Evolutionary conservation across 2,888 invertebrate genomes (phyloP).

Genomic region (Caenorhabditis japonica): DNA sequence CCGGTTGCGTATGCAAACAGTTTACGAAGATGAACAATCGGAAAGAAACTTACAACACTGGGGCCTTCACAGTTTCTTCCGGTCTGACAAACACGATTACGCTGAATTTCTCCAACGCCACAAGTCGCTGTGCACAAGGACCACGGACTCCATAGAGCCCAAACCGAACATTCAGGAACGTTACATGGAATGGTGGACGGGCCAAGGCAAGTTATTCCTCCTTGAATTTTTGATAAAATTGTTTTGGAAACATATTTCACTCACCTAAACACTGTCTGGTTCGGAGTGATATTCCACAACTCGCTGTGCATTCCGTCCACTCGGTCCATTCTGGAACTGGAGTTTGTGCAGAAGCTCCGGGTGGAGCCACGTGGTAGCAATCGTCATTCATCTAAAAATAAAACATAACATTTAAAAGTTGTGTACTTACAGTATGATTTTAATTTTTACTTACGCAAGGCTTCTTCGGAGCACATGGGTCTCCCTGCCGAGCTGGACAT

Average conservation of each 20-base stretch:
- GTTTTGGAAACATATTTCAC: background rate
- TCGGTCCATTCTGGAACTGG: slow-evolving; percentile 61
- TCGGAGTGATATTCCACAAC: slow-evolving; percentile 59
- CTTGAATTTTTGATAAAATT: slow-evolving; percentile 15
- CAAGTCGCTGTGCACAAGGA: slow-evolving; percentile 60
- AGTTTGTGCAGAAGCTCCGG: slow-evolving; percentile 20
- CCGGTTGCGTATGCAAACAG: slow-evolving; percentile 30
- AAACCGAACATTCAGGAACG: slow-evolving; percentile 55
- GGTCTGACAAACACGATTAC: slow-evolving; percentile 55
- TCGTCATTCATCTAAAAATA: slow-evolving; percentile 54
- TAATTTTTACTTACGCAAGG: slow-evolving; percentile 53
- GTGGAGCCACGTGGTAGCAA: slow-evolving; percentile 54
- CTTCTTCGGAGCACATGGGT: slow-evolving; percentile 65
- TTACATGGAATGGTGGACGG: slow-evolving; percentile 52
- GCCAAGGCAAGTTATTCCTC: slow-evolving; percentile 56
- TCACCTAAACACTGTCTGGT: slow-evolving; percentile 61
- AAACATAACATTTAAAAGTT: background rate
- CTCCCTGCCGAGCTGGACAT: slow-evolving; percentile 66
- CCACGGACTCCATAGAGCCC: slow-evolving; percentile 64
- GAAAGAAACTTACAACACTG: slow-evolving; percentile 50
- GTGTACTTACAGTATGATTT: background rate
- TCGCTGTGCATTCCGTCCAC: slow-evolving; percentile 61
- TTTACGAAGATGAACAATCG: slow-evolving; percentile 9
- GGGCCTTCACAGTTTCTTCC: slow-evolving; percentile 64
- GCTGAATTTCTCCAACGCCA: slow-evolving; percentile 62